Evolutionary conservation across 2,113 vertebrate species (phyloP).

Genomic region (Corapipo altera): DNA sequence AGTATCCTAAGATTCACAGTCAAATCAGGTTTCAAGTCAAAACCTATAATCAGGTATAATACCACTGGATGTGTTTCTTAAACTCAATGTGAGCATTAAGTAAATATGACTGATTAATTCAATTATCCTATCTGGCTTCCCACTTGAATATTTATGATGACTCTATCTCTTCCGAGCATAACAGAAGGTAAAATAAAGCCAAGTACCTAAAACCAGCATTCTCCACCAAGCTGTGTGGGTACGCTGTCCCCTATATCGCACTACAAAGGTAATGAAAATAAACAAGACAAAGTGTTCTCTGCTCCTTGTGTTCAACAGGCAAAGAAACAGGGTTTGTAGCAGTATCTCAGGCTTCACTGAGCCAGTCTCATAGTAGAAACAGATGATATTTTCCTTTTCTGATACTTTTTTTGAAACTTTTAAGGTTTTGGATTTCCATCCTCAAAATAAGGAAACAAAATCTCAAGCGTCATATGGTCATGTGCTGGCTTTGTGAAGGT

Average conservation of each 20-base stretch:
- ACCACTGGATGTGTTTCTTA: neutral
- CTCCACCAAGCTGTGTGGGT: neutral
- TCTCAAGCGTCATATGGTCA: neutral
- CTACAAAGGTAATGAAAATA: neutral
- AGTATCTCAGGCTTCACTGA: neutral
- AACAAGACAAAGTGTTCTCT: neutral
- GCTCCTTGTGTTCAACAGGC: neutral
- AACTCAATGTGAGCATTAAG: neutral
- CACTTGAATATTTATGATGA: slow-evolving; percentile 39
- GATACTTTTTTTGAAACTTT: neutral
- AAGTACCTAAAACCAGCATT: neutral
- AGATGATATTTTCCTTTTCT: neutral
- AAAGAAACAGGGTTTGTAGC: neutral
- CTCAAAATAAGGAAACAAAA: neutral
- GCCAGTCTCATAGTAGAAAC: neutral
- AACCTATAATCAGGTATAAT: neutral
- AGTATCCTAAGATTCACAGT: neutral
- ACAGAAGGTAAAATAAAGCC: slow-evolving; percentile 2
- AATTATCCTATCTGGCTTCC: neutral
- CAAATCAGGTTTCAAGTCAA: neutral
- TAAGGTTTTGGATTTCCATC: neutral
- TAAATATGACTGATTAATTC: slow-evolving; percentile 23
- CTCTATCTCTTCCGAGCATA: neutral
- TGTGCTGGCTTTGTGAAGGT: neutral
- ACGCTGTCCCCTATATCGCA: neutral